phyloP scores from a whole-genome alignment of 2,888 invertebrate genomes.

The Acrocyrtus sp. region DNA sequence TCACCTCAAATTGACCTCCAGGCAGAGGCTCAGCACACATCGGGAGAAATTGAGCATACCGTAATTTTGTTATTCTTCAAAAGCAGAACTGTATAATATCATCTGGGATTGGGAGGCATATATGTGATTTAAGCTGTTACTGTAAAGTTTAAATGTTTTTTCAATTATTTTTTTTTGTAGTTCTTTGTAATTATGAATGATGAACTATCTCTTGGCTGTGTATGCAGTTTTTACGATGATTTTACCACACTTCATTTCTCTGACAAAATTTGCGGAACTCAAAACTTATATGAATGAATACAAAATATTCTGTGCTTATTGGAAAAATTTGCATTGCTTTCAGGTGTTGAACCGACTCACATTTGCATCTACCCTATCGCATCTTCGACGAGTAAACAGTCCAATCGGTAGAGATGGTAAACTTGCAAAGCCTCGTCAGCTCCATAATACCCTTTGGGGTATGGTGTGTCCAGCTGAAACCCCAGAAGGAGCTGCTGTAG shows the following conservation, averaged over 20 bases:
- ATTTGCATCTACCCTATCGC: constrained; percentile 98
- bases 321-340: no score
- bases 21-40: constrained; percentile 96
- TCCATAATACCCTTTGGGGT: constrained; percentile 97
- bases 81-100: not conserved
- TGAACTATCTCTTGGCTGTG: constrained; percentile 43
- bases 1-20: constrained; percentile 96
- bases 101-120: not conserved
- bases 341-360: constrained; percentile 96
- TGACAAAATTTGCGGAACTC: no score
- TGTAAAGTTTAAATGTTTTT: not conserved
- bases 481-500: constrained; percentile 95
- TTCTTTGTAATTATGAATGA: constrained; percentile 63
- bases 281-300: no score
- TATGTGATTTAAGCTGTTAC: no score
- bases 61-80: no score
- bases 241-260: constrained; percentile 10
- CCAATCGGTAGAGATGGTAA: constrained; percentile 99
- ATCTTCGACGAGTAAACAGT: constrained; percentile 97
- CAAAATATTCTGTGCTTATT: not conserved
- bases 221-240: constrained; percentile 48
- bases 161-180: not conserved
- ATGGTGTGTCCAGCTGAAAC: constrained; percentile 99
- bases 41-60: constrained; percentile 91
- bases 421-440: constrained; percentile 96